Conservation (phyloP, 2,113 vertebrate species). For the Capricornis sumatraensis region DNA sequence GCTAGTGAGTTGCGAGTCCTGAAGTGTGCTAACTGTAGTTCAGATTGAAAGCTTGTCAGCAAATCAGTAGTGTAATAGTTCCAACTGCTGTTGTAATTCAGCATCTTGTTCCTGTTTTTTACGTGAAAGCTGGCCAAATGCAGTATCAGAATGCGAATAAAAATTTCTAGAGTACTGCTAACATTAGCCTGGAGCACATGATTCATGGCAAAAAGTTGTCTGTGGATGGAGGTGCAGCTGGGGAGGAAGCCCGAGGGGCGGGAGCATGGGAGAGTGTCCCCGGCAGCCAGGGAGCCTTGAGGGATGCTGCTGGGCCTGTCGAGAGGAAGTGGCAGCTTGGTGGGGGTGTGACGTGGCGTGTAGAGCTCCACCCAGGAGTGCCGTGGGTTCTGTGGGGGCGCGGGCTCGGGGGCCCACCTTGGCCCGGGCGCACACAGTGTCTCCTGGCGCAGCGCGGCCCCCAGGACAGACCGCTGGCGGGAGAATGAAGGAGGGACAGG, state of each 20-base stretch:
- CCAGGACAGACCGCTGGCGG: background rate
- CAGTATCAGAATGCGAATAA: background rate
- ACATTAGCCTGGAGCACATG: background rate
- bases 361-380: no score
- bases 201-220: background rate
- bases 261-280: background rate
- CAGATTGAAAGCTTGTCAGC: background rate
- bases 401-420: accelerated
- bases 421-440: no score
- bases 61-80: background rate
- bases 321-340: no score
- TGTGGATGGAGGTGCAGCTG: background rate
- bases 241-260: background rate
- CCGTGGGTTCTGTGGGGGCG: background rate
- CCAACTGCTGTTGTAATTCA: background rate
- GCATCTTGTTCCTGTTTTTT: background rate
- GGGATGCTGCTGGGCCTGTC: background rate
- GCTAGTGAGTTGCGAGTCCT: background rate
- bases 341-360: background rate
- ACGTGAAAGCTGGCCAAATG: background rate
- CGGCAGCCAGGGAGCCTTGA: accelerated
- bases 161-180: background rate
- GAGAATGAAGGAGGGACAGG: background rate
- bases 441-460: background rate
- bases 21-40: background rate